Percentiles rank a stretch among this genome's conserved stretches.
These are phyloP conservation scores for Coelopa frigida DNA, from an alignment of 1,140 invertebrate genomes.

Conservation along the genomic window DNA sequence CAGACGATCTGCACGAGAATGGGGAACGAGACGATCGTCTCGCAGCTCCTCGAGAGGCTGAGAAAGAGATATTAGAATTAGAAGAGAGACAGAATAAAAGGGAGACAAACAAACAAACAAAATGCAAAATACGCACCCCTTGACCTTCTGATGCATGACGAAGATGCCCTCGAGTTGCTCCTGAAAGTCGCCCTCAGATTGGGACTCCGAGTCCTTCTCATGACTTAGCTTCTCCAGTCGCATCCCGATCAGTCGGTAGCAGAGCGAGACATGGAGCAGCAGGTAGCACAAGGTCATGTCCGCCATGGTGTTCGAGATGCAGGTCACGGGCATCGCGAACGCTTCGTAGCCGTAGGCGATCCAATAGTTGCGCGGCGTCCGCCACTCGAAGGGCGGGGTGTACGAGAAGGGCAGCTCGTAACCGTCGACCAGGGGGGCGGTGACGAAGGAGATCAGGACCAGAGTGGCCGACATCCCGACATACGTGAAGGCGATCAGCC, in stretches of 20 bases:
- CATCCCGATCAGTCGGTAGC: constrained; percentile 24
- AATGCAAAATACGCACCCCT: constrained; percentile 7
- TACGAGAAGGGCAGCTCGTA: constrained; percentile 31
- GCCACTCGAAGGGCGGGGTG: constrained; percentile 35
- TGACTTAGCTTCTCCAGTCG: constrained; percentile 17
- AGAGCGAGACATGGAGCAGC: constrained; percentile 28
- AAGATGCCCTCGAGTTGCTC: constrained; percentile 16
- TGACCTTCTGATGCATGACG: constrained; percentile 20
- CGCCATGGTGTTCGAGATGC: constrained; percentile 26
- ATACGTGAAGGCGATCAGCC: constrained; percentile 23
- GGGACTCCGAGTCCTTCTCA: constrained; percentile 4
- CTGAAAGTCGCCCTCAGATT: not conserved
- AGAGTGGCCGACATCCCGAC: constrained; percentile 21
- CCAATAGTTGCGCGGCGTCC: constrained; percentile 18
- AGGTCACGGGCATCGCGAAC: constrained; percentile 29
- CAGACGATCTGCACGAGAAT: constrained; percentile 33
- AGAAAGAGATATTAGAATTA: not conserved
- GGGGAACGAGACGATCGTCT: constrained; percentile 29
- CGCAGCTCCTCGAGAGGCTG: constrained; percentile 22
- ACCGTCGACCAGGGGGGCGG: constrained; percentile 21
- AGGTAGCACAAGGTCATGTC: constrained; percentile 33
- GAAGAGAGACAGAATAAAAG: not conserved
- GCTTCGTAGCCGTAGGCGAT: constrained; percentile 29
- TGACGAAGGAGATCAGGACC: constrained; percentile 20
- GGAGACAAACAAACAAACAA: not conserved